Conservation (phyloP, 2,113 vertebrate species). For the Lagopus muta region DNA sequence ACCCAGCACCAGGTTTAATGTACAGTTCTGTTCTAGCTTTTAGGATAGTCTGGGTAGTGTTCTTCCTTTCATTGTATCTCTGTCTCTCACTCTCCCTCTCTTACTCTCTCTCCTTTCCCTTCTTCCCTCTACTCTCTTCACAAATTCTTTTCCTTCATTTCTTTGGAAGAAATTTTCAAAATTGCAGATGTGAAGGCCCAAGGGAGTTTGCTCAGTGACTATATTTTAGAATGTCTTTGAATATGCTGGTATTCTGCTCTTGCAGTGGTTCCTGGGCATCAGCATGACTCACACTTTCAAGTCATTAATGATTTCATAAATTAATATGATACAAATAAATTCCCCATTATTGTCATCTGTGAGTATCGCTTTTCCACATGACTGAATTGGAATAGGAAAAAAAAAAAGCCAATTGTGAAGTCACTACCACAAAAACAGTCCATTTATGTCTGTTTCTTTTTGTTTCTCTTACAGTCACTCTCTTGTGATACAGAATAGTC, state of each 20-base stretch:
- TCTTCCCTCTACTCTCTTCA: not conserved
- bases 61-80: not conserved
- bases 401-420: not conserved
- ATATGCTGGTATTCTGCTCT: not conserved
- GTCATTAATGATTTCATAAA: conserved; percentile 32
- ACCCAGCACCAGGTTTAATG: not conserved
- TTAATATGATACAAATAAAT: conserved; percentile 10
- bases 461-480: not conserved
- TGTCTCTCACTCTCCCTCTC: not conserved
- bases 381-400: not conserved
- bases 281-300: conserved; percentile 8
- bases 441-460: not conserved
- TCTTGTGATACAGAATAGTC: not conserved
- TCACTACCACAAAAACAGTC: not conserved
- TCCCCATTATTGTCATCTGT: not conserved
- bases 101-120: not conserved
- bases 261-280: not conserved
- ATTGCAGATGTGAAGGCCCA: not conserved
- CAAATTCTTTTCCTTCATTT: not conserved
- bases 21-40: not conserved
- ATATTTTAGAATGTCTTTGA: not conserved
- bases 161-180: not conserved
- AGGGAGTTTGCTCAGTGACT: not conserved
- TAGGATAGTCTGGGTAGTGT: not conserved
- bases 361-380: not conserved